These are phyloP conservation scores for Talpa occidentalis DNA, from an alignment of 2,113 vertebrate genomes.

Conservation along the genomic window DNA sequence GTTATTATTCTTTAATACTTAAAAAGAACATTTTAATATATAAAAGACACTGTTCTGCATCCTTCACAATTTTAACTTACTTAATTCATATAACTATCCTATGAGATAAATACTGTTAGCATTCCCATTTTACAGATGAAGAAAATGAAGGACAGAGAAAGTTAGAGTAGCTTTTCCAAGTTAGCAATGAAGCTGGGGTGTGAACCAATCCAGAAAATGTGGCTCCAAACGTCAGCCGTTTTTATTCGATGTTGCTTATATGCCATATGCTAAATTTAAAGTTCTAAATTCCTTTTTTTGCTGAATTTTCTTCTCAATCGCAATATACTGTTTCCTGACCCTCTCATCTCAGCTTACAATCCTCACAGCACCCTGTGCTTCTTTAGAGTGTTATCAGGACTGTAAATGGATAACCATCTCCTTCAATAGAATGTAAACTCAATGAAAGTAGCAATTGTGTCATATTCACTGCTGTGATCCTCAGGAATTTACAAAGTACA, in stretches of 20 bases:
- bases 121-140: background rate
- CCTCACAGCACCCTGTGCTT: background rate
- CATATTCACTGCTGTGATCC: background rate
- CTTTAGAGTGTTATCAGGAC: background rate
- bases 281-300: background rate
- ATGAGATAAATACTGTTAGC: background rate
- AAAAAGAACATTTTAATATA: background rate
- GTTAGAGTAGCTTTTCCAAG: background rate
- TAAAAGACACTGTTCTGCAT: too few relatives aligned
- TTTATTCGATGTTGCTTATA: background rate
- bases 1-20: background rate
- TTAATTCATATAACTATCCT: background rate
- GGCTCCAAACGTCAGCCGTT: background rate
- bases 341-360: background rate
- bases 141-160: background rate
- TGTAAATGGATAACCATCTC: background rate
- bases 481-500: background rate
- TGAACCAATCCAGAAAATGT: background rate
- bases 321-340: background rate
- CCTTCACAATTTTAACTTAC: background rate
- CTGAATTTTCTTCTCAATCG: slow-evolving; percentile 2
- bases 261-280: background rate
- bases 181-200: background rate
- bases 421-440: background rate
- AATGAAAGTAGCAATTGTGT: background rate